Percentiles rank a stretch among this genome's conserved stretches.
phyloP scores from a whole-genome alignment of 2,113 vertebrate genomes.

The Pelecanoides urinatrix region DNA sequence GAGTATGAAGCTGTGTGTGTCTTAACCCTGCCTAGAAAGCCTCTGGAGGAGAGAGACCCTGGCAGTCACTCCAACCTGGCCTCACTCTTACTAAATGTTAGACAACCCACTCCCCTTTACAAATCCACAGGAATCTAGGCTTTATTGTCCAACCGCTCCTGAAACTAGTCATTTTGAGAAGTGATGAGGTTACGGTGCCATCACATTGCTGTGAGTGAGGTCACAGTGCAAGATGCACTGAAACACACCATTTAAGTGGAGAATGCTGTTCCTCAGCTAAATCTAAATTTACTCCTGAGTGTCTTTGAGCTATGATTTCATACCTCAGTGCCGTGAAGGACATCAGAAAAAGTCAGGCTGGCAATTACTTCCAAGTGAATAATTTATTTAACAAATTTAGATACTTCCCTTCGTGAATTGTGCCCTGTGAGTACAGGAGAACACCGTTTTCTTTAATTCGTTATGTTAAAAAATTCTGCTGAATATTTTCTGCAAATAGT shows the following conservation, averaged over 20 bases:
- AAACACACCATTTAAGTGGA: not conserved
- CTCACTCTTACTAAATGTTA: not conserved
- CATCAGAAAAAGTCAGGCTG: not conserved
- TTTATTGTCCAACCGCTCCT: not conserved
- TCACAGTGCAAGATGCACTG: not conserved
- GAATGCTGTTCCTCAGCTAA: not conserved
- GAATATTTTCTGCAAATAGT: not conserved
- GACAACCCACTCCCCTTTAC: not conserved
- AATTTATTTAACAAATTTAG: constrained; percentile 29
- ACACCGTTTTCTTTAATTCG: not conserved
- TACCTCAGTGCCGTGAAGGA: not conserved
- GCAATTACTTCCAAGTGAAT: constrained; percentile 13
- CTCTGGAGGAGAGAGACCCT: not conserved
- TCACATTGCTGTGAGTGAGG: not conserved
- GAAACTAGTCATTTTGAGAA: not conserved
- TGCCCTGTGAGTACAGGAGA: not conserved
- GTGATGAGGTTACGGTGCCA: not conserved
- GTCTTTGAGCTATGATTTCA: not conserved
- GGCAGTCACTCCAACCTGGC: not conserved
- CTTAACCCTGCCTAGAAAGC: not conserved
- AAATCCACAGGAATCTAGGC: not conserved
- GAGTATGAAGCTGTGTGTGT: not conserved
- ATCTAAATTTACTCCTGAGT: not conserved
- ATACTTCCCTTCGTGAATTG: not conserved
- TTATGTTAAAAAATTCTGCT: not conserved